Conservation (phyloP, 1,140 invertebrate species). For the Leptinotarsa lineolata region DNA sequence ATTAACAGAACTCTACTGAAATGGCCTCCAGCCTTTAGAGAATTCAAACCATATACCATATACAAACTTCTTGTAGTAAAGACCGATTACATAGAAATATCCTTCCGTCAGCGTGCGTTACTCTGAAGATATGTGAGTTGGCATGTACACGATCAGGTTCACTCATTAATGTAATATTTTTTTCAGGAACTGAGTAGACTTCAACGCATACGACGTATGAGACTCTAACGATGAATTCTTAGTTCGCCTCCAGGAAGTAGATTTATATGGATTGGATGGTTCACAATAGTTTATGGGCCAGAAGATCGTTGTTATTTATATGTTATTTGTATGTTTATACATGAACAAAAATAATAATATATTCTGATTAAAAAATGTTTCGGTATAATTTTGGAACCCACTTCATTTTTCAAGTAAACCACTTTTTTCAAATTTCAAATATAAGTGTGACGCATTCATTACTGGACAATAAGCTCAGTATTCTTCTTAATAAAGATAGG, state of each 20-base stretch:
- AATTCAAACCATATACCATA: neutral
- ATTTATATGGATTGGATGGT: too few species aligned
- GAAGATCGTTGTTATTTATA: too few species aligned
- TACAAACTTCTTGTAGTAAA: neutral
- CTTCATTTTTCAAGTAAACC: too few species aligned
- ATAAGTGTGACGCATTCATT: too few species aligned
- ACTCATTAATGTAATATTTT: constrained; percentile 1
- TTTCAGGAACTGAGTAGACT: neutral
- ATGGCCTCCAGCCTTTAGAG: neutral
- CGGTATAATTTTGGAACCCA: too few species aligned
- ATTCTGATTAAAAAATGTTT: too few species aligned
- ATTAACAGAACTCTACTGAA: neutral
- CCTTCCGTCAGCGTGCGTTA: constrained; percentile 7
- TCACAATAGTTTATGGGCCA: too few species aligned
- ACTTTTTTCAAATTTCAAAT: too few species aligned
- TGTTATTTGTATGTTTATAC: too few species aligned
- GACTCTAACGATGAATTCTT: neutral
- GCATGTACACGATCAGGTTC: constrained; percentile 1
- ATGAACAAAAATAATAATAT: too few species aligned
- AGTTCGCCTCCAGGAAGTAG: neutral
- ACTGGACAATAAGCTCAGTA: too few species aligned
- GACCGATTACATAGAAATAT: constrained; percentile 1
- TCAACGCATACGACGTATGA: neutral
- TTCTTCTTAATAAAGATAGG: too few species aligned
- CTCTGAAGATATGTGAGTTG: neutral